A percentile compares a stretch with the other conserved stretches of the same genome.
phyloP scores from a whole-genome alignment of 2,888 invertebrate genomes.

The Halictus ligatus region DNA sequence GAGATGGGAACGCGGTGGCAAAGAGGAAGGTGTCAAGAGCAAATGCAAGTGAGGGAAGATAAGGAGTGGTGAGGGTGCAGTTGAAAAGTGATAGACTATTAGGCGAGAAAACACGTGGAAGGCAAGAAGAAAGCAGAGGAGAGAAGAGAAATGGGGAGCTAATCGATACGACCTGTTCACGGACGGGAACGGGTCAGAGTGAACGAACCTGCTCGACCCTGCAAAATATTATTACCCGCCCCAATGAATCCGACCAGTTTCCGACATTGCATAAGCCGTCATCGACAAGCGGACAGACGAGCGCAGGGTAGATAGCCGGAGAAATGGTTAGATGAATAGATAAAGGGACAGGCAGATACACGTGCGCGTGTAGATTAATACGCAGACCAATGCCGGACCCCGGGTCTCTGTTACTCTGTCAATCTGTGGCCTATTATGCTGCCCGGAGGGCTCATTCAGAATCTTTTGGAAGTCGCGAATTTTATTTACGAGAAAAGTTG shows the following conservation, averaged over 20 bases:
- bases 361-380: slow-evolving; percentile 34
- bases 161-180: slow-evolving; percentile 77
- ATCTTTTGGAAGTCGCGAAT: background rate
- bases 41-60: slow-evolving; percentile 27
- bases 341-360: slow-evolving; percentile 51
- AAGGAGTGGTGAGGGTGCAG: slow-evolving; percentile 12
- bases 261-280: slow-evolving; percentile 82
- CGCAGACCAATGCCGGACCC: slow-evolving; percentile 21
- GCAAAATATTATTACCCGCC: slow-evolving; percentile 82
- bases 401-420: slow-evolving; percentile 1
- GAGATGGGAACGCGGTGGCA: background rate
- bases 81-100: slow-evolving; percentile 58
- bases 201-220: slow-evolving; percentile 81
- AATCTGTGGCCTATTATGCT: slow-evolving; percentile 10
- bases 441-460: background rate
- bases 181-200: slow-evolving; percentile 74
- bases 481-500: too few species aligned
- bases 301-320: slow-evolving; percentile 47
- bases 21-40: slow-evolving; percentile 41
- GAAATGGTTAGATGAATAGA: slow-evolving; percentile 59
- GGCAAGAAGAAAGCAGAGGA: slow-evolving; percentile 41
- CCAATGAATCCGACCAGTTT: slow-evolving; percentile 81
- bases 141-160: slow-evolving; percentile 60
- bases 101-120: slow-evolving; percentile 52
- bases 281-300: slow-evolving; percentile 74